Evolutionary conservation across 1,140 invertebrate species (phyloP), one percentile per base, ranked within the genome.

Genomic region (Cataglyphis hispanica): DNA sequence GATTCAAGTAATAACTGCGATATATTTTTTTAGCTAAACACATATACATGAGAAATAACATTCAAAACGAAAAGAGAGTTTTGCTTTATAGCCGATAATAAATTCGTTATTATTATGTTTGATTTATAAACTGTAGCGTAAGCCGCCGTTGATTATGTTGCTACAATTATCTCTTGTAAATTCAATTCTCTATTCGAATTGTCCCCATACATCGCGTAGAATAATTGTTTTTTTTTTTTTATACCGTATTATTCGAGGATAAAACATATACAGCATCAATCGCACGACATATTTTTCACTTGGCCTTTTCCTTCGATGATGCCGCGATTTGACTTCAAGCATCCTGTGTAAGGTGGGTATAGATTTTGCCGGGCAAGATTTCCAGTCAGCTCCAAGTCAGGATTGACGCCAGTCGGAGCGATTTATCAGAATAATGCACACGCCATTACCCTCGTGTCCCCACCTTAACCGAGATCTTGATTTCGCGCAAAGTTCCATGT

Each of bases 351-450:
- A 80, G 69, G 81, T 80, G 84, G 67, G 83, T 81, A 87, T 87
- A 90, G 89, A 90, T 90, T 90, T 85, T 89, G 89, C 76, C 70
- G 87, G 90, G 86, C 86, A 87, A 86, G 87, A 88, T 74, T 89
- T 87, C 85, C 78, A 86, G 90, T 91, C 90, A 91, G 81, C 88
- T 87, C 56, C 77, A 72, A 91, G 88, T 90, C 90, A 91, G 90
- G 86, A 91, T 91, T 91, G 90, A 91, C 90, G 90, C 84, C 88
- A 86, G 90, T 61, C 84, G 53, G 72, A 69, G 63, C 91, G 91
- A 91, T 91, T 91, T 91, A 91, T 91, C 91, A 91, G 90, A 91
- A 91, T 91, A 91, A 91, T 87, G 88, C 91, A 91, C 91, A 89
- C 91, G 90, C 90, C 91, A 91, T 91, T 91, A 91, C 86, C 89